These are phyloP conservation scores for Drosophila burlai DNA, from an alignment of 1,140 invertebrate species.

Conservation along the genomic window DNA sequence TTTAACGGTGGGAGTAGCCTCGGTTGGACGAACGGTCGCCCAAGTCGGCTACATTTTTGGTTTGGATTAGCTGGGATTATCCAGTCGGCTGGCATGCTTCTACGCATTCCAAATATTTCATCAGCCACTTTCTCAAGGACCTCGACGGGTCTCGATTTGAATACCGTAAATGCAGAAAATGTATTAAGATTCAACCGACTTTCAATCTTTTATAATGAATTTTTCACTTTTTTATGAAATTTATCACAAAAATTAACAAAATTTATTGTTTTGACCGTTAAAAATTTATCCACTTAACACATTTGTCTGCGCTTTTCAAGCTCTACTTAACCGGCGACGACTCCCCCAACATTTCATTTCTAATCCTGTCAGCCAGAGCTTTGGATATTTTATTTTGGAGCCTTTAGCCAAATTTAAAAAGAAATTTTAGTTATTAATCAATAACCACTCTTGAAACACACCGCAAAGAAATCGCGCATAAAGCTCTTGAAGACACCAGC, in stretches of 20 bases:
- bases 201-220: background rate
- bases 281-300: background rate
- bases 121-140: constrained; percentile 45
- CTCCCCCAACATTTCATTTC: constrained; percentile 12
- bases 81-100: constrained; percentile 12
- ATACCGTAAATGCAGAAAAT: background rate
- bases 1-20: constrained; percentile 8
- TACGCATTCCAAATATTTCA: constrained; percentile 38
- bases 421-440: constrained; percentile 33
- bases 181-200: background rate
- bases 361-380: constrained; percentile 33
- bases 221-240: no score
- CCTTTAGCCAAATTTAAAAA: constrained; percentile 25
- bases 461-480: constrained; percentile 83
- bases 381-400: constrained; percentile 25
- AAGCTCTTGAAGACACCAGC: constrained; percentile 76
- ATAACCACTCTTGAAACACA: constrained; percentile 20
- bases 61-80: constrained; percentile 63
- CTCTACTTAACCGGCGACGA: background rate
- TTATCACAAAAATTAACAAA: background rate
- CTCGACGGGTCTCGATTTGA: background rate
- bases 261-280: background rate
- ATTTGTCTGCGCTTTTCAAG: background rate
- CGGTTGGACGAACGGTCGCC: background rate
- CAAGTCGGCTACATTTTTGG: constrained; percentile 36